Conservation (phyloP, 1,140 invertebrate species). For the Neotoxoptera formosana region DNA sequence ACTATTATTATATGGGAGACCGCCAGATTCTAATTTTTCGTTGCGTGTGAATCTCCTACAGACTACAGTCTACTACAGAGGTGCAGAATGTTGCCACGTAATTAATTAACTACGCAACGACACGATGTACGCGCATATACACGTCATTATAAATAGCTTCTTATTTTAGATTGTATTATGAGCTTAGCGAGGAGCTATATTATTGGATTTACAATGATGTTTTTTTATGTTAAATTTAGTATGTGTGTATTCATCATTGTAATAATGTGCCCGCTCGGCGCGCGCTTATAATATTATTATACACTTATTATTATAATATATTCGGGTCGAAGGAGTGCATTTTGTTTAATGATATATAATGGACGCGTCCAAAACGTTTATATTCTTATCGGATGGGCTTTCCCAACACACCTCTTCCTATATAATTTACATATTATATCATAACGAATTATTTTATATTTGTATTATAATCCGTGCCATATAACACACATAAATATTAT, state of each 20-base stretch:
- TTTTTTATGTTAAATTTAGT: constrained; percentile 1
- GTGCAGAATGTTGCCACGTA: constrained; percentile 48
- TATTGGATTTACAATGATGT: constrained; percentile 17
- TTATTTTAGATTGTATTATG: constrained; percentile 26
- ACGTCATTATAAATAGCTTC: constrained; percentile 29
- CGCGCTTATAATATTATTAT: neutral
- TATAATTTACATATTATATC: constrained; percentile 24
- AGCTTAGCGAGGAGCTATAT: constrained; percentile 4
- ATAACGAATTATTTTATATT: constrained; percentile 33
- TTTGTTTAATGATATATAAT: constrained; percentile 24
- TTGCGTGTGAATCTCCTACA: constrained; percentile 35
- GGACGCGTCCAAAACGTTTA: constrained; percentile 33
- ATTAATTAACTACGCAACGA: constrained; percentile 42
- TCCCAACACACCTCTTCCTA: constrained; percentile 27
- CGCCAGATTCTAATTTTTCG: constrained; percentile 50
- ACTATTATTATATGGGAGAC: constrained; percentile 9
- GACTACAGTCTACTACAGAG: constrained; percentile 2
- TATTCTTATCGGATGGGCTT: constrained; percentile 18
- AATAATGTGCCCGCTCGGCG: neutral
- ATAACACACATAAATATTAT: neutral
- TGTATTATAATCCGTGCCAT: neutral
- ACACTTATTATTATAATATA: constrained; percentile 13
- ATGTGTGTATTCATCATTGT: neutral
- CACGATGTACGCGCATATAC: neutral
- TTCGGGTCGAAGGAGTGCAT: constrained; percentile 5